phyloP scores from a whole-genome alignment of 2,888 invertebrate genomes.

The Leucophora obtusa region DNA sequence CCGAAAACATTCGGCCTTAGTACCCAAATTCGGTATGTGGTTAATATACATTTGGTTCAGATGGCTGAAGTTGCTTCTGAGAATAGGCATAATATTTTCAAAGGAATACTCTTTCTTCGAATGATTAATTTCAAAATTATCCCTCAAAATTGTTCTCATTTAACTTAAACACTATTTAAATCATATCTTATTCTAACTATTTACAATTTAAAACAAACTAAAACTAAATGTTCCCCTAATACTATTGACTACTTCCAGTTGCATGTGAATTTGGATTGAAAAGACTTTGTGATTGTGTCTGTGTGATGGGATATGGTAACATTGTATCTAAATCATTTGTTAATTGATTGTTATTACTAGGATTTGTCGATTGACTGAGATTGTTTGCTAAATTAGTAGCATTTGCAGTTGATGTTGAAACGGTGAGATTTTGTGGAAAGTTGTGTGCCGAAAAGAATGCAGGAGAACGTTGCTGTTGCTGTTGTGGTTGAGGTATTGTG shows the following conservation, averaged over 20 bases:
- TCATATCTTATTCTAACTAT: no score
- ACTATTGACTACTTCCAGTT: slow-evolving; percentile 68
- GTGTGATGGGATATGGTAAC: slow-evolving; percentile 78
- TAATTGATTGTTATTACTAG: slow-evolving; percentile 68
- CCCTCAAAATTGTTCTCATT: no score
- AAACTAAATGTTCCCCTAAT: slow-evolving; percentile 21
- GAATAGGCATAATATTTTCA: no score
- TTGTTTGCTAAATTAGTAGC: slow-evolving; percentile 25
- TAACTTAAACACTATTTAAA: no score
- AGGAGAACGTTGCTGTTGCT: slow-evolving; percentile 65
- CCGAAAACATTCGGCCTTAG: no score
- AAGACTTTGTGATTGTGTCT: slow-evolving; percentile 78
- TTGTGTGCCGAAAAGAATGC: slow-evolving; percentile 69
- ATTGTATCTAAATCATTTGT: slow-evolving; percentile 76
- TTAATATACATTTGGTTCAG: no score
- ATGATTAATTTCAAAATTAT: no score
- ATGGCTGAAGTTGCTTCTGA: no score
- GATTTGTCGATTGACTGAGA: slow-evolving; percentile 25
- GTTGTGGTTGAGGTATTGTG: slow-evolving; percentile 54
- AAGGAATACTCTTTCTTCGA: no score
- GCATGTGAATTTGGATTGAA: slow-evolving; percentile 72
- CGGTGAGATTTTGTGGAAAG: slow-evolving; percentile 67
- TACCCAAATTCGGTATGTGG: no score
- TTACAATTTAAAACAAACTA: not conserved
- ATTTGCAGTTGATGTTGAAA: slow-evolving; percentile 40